Percentiles rank a stretch among this genome's conserved stretches.
Conservation (phyloP, 2,888 invertebrate species). For the Drosophila infuscata region DNA sequence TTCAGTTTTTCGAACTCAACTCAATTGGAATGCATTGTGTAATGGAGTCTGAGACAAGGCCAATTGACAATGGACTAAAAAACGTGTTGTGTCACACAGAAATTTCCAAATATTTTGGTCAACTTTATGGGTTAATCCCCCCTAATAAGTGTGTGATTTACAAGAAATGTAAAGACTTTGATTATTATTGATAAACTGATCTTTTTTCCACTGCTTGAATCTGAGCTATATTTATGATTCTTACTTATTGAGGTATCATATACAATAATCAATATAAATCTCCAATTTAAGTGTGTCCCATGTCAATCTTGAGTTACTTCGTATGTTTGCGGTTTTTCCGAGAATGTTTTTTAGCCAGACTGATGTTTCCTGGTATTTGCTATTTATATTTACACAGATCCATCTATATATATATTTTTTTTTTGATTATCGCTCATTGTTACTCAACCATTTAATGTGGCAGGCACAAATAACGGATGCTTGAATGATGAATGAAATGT, state of each 20-base stretch:
- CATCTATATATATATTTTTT: background rate
- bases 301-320: constrained; percentile 25
- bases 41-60: constrained; percentile 17
- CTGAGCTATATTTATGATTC: background rate
- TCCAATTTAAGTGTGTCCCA: constrained; percentile 7
- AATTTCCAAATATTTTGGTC: constrained; percentile 3
- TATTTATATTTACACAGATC: constrained; percentile 2
- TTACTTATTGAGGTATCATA: background rate
- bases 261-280: background rate
- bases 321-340: constrained; percentile 4
- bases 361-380: constrained; percentile 32
- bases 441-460: constrained; percentile 21
- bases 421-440: constrained; percentile 34
- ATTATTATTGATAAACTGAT: background rate
- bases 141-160: constrained; percentile 1
- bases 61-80: constrained; percentile 1
- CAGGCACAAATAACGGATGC: constrained; percentile 22
- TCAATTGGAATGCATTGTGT: constrained; percentile 33
- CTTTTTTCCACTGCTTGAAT: background rate
- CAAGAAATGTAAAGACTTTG: background rate
- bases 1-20: constrained; percentile 16
- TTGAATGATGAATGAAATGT: constrained; percentile 40
- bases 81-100: background rate
- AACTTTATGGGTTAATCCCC: background rate
- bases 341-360: background rate